Base-by-base conservation (phyloP, 2,113 vertebrate genomes). In the Oryctolagus cuniculus region DNA sequence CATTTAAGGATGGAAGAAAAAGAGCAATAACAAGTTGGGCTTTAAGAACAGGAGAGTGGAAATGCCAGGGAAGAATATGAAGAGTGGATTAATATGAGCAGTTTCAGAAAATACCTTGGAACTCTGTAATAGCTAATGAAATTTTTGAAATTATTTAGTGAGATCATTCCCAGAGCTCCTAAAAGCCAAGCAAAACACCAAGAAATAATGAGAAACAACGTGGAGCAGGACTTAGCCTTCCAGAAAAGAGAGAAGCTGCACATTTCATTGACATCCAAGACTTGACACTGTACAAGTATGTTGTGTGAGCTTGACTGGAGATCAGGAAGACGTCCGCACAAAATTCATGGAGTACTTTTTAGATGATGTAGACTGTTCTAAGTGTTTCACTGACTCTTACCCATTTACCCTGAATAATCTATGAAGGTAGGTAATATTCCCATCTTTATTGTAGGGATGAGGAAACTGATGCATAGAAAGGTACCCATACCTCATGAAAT, bases 101-200 rank as follows among this genome's bases (percentile, higher is more conserved):
- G 5, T 38, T 89, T 34, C 75, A 83, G 31, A 72, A 93, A 88
- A 69, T 38, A 87, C 24, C 7, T 81, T 61, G 36, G 85, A 91
- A 38, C 34, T 3, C 27, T 80, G 67, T 34, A 63, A 55, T 49
- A 6, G n/a, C 27, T 89, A 63, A 72, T 53, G 67, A 24, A 66
- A 58, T 27, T 61, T 89, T 27, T 77, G 17, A 83, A 72, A 81
- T 24, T 4, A 34, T 72, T 93, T 87, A 82, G 64, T 16, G 44
- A 82, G 81, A 58, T 90, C 77, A 55, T 90, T 49, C 13, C n/a
- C 55, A 85, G 8, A 80, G 63, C 29, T n/a, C 25, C 29, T 55
- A 51, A 75, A 93, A 91, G 87, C 38, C 64, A 89, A 85, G 66
- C 2, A 67, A 75, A 19, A 17, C 15, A 93, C 49, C 27, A 70